These are phyloP conservation scores for Odontothrips loti DNA, from an alignment of 2,888 invertebrate genomes.

Conservation along the genomic window DNA sequence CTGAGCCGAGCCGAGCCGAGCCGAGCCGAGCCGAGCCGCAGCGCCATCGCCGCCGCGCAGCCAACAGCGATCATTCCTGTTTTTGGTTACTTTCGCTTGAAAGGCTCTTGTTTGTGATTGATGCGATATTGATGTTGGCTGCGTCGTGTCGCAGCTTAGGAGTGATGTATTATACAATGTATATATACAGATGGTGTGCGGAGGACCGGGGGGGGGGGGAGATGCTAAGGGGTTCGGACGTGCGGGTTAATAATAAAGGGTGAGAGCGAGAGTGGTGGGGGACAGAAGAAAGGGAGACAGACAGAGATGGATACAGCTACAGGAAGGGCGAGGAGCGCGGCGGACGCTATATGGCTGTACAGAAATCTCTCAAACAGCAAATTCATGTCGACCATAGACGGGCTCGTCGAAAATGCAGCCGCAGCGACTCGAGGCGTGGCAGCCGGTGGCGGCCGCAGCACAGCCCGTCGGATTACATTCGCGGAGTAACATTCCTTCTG, in stretches of 20 bases:
- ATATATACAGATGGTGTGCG: constrained; percentile 24
- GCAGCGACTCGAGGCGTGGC: no score
- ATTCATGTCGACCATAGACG: no score
- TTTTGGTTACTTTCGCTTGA: constrained; percentile 23
- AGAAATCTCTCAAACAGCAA: no score
- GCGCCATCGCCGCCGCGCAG: background rate
- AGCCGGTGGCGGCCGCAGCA: no score
- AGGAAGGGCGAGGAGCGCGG: no score
- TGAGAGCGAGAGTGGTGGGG: background rate
- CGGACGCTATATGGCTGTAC: no score
- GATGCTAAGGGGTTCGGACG: background rate
- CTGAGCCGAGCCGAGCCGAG: background rate
- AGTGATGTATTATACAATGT: constrained; percentile 23
- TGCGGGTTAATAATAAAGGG: background rate
- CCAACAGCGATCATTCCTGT: constrained; percentile 21
- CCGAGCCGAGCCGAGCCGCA: background rate
- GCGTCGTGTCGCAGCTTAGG: constrained; percentile 12
- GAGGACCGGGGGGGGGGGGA: background rate
- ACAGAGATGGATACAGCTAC: no score
- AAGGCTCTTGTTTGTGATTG: constrained; percentile 24
- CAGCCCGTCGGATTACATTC: no score
- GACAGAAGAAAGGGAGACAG: background rate
- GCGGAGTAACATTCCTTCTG: no score
- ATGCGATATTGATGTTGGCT: constrained; percentile 12
- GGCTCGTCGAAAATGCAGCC: no score